phyloP scores from a whole-genome alignment of 92 coral and sea anemone genomes.

The Parazoanthus swiftii region DNA sequence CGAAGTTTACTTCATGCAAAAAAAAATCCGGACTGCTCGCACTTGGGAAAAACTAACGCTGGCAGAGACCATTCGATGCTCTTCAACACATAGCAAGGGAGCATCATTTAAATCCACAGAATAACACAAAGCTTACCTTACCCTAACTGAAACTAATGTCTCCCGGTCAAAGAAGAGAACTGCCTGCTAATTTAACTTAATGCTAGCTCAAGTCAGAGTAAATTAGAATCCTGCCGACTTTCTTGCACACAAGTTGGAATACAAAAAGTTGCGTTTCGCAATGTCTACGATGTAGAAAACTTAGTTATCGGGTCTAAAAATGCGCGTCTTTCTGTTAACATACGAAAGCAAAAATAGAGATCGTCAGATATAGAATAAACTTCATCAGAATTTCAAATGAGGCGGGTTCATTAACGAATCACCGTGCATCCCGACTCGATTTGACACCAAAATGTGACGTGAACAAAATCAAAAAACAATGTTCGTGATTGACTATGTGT shows the following conservation, averaged over 20 bases:
- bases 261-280: no score
- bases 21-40: background rate
- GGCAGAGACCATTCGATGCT: background rate
- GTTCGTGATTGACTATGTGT: background rate
- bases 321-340: background rate
- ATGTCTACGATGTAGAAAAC: background rate
- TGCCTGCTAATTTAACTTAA: background rate
- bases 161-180: background rate
- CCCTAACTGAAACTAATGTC: background rate
- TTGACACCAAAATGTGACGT: background rate
- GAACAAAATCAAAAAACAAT: background rate
- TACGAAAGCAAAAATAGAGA: background rate
- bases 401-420: background rate
- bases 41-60: background rate
- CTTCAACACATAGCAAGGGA: background rate
- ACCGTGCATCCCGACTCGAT: background rate
- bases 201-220: background rate
- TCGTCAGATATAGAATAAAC: no score
- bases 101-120: background rate
- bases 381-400: background rate
- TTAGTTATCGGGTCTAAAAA: background rate
- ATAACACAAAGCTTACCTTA: background rate
- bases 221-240: background rate
- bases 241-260: background rate
- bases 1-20: no score